A percentile compares a stretch with the other conserved stretches of the same genome.
Evolutionary conservation across 2,113 vertebrate species (phyloP).

Genomic region (Percina caprodes): DNA sequence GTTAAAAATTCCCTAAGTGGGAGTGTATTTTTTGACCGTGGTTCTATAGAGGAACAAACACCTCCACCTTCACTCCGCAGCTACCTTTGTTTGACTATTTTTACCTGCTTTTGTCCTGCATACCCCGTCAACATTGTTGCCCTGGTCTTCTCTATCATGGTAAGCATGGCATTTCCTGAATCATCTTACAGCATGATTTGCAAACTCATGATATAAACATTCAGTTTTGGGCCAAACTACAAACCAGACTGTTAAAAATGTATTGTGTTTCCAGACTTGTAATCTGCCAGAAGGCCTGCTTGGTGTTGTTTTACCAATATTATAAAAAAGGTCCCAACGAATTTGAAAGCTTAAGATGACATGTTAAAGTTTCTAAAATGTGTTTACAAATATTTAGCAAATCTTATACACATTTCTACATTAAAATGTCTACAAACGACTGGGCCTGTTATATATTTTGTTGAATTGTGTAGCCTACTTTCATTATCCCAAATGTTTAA

Average conservation of each 20-base stretch:
- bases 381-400: neutral
- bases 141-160: constrained; percentile 91
- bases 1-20: constrained; percentile 85
- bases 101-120: constrained; percentile 92
- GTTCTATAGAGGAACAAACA: constrained; percentile 82
- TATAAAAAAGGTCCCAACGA: neutral
- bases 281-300: neutral
- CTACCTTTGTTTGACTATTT: constrained; percentile 89
- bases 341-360: neutral
- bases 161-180: constrained; percentile 72
- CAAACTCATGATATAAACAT: constrained; percentile 9
- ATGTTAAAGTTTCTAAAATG: neutral
- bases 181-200: neutral
- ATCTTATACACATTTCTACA: neutral
- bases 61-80: constrained; percentile 79
- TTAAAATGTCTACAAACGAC: too few species aligned
- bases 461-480: too few species aligned
- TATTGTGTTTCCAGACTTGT: neutral
- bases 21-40: constrained; percentile 78
- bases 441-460: too few species aligned
- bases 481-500: too few species aligned
- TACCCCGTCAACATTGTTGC: constrained; percentile 92
- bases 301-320: neutral
- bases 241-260: neutral
- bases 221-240: neutral